Evolutionary conservation across 2,797 vertebrate genomes (phyloP), one percentile per base, ranked within the genome.

Genomic region (Myotis myotis): DNA sequence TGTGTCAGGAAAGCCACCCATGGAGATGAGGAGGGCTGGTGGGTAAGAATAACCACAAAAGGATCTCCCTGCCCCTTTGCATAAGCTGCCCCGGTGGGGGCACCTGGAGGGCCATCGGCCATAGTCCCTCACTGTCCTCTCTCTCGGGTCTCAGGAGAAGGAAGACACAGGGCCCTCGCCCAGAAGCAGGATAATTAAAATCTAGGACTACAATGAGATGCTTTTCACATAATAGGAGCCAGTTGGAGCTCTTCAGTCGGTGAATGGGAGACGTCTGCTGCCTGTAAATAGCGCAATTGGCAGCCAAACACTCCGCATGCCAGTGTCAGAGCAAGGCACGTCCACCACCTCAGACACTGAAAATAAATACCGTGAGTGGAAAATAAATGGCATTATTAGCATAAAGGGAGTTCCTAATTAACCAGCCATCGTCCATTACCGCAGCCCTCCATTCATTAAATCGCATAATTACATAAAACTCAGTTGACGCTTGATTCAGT

Each of bases 401-500:
- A 98, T 98, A 98, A 98, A 98, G 97, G 97, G 97, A 98, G 96
- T 98, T 96, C 96, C 98, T 98, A 98, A 98, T 98, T 98, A 98
- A 98, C 97, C 97, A 98, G 98, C 98, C 98, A 98, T 97, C 97
- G 98, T 96, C 98, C 98, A 98, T 98, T 98, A 98, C 98, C 98
- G 97, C 97, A 98, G 98, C 97, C 97, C 98, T 98, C 98, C 98
- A 98, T 98, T 98, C 98, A 98, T 98, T 98, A 98, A 98, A 98
- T 98, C 97, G 97, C 97, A 97, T 98, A 98, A 98, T 99, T 98
- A 98, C 98, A 98, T 98, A 97, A 98, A 98, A 96, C 96, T 96
- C 95, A 96, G 97, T 97, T 97, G 98, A 98, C 75, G 96, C 97
- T 93, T 96, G 97, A 96, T 98, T 98, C 98, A 98, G 98, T 98